phyloP scores from a whole-genome alignment of 2,113 vertebrate species.

The Haemorhous mexicanus region DNA sequence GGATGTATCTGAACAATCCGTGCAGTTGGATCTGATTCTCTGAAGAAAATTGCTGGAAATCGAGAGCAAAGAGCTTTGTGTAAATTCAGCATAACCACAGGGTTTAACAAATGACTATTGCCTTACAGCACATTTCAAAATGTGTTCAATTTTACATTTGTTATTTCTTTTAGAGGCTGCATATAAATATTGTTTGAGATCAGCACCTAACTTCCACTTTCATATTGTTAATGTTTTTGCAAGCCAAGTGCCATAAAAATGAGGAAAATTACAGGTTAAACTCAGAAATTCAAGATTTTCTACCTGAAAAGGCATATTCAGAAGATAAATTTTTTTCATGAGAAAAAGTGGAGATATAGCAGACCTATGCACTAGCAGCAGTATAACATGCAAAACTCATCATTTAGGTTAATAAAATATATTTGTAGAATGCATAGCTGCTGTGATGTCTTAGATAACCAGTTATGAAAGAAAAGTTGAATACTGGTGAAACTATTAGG shows the following conservation, averaged over 20 bases:
- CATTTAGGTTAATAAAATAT: not conserved
- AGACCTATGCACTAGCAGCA: not conserved
- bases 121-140: not conserved
- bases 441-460: not conserved
- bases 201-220: not conserved
- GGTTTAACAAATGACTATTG: not conserved
- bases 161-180: not conserved
- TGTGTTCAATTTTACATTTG: not conserved
- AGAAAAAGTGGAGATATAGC: not conserved
- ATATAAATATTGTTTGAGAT: not conserved
- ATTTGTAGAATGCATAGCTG: not conserved
- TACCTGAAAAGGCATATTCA: not conserved
- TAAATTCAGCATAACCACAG: not conserved
- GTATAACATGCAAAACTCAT: not conserved
- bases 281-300: not conserved
- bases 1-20: not conserved
- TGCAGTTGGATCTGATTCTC: not conserved
- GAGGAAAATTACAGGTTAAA: not conserved
- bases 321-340: not conserved
- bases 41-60: not conserved
- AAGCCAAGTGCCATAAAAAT: not conserved
- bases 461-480: not conserved
- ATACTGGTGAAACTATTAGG: slow-evolving; percentile 29
- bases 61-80: not conserved
- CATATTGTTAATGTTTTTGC: not conserved